A percentile compares a stretch with the other conserved stretches of the same genome.
These are phyloP conservation scores for Dinoponera quadriceps DNA, from an alignment of 1,140 invertebrate genomes.

Conservation along the genomic window DNA sequence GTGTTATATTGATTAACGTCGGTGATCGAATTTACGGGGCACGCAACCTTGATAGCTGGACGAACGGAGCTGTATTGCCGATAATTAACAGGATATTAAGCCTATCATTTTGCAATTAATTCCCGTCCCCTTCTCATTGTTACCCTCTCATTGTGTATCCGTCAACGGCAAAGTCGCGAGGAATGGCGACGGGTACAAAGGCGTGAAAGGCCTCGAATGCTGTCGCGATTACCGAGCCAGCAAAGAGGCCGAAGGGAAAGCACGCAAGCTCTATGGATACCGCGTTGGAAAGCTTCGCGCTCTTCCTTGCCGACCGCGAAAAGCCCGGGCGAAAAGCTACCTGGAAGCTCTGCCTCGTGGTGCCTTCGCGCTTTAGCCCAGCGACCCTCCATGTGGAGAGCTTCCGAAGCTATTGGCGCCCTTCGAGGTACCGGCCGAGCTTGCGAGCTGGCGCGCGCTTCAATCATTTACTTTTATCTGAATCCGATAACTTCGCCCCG, in stretches of 20 bases:
- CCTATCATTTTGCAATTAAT: conserved; percentile 11
- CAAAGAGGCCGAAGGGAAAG: conserved; percentile 7
- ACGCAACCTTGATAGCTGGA: neutral
- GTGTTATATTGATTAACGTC: conserved; percentile 1
- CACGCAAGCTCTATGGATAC: conserved; percentile 14
- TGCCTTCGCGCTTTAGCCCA: conserved; percentile 23
- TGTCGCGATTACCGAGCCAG: conserved; percentile 10
- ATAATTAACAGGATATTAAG: neutral
- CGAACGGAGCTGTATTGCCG: neutral
- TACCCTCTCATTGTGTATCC: neutral
- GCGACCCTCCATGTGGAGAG: conserved; percentile 30
- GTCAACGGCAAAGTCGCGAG: conserved; percentile 22
- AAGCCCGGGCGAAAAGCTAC: conserved; percentile 49
- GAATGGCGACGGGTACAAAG: conserved; percentile 27
- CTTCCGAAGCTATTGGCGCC: conserved; percentile 9
- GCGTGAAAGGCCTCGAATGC: neutral
- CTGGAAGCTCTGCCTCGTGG: conserved; percentile 41
- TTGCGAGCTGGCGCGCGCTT: neutral
- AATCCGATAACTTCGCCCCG: conserved; percentile 3
- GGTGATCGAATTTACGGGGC: neutral
- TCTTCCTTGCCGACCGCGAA: conserved; percentile 56
- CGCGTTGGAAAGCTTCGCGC: conserved; percentile 16
- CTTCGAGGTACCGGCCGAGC: conserved; percentile 40
- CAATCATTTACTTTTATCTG: neutral
- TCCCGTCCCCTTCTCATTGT: neutral